Conservation (phyloP, 1,140 invertebrate species). For the Heliconius melpomene region DNA sequence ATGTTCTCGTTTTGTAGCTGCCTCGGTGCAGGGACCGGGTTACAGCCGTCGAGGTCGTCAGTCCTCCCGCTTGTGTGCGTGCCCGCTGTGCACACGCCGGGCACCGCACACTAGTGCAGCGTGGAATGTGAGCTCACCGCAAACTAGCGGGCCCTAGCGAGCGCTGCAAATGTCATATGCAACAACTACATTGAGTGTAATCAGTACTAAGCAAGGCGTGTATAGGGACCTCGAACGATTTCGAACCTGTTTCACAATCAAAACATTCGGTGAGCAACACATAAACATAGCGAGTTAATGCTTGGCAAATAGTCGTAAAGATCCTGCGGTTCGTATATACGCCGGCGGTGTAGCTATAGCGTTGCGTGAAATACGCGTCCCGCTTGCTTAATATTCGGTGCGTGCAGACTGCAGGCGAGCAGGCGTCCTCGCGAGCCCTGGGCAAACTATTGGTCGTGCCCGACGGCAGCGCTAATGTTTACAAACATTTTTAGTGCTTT, state of each 20-base stretch:
- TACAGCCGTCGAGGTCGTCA: conserved; percentile 14
- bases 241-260: neutral
- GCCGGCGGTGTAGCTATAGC: neutral
- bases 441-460: neutral
- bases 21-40: conserved; percentile 18
- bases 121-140: conserved; percentile 18
- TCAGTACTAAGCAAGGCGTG: neutral
- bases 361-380: neutral
- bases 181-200: neutral
- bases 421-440: neutral
- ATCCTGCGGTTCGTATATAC: neutral
- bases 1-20: conserved; percentile 15
- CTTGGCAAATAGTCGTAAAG: neutral
- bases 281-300: neutral
- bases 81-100: neutral
- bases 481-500: neutral
- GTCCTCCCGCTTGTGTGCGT: neutral
- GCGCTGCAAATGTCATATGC: conserved; percentile 21
- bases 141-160: neutral
- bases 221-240: neutral
- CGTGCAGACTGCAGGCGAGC: neutral
- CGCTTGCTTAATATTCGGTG: conserved; percentile 3
- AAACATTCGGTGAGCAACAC: neutral
- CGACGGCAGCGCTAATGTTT: neutral
- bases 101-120: conserved; percentile 11